These are phyloP conservation scores for Anisognathus igniventris DNA, from an alignment of 2,797 vertebrate genomes.

Conservation along the genomic window DNA sequence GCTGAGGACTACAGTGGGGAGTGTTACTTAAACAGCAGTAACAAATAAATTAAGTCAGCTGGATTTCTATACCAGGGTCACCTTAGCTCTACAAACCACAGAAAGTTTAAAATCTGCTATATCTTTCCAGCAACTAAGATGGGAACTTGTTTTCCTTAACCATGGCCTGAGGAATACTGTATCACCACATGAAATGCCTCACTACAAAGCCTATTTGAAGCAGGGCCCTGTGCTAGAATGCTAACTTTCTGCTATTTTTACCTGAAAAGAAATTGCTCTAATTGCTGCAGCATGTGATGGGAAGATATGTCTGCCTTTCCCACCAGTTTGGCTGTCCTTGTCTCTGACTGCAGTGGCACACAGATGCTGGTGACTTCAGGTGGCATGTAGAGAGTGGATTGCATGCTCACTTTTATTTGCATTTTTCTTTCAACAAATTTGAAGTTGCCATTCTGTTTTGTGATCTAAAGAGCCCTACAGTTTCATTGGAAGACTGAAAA, in stretches of 20 bases:
- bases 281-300: neutral
- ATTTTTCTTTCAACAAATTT: neutral
- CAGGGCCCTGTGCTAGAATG: neutral
- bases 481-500: neutral
- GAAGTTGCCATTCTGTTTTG: neutral
- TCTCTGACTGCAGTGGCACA: neutral
- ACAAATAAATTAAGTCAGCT: conserved; percentile 17
- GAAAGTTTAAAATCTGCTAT: neutral
- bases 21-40: neutral
- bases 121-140: neutral
- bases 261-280: neutral
- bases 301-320: neutral
- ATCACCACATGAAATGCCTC: neutral
- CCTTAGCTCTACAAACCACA: neutral
- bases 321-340: neutral
- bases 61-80: conserved; percentile 13
- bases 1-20: neutral
- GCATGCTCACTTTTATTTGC: neutral
- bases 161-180: neutral
- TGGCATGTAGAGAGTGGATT: neutral
- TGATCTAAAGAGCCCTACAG: neutral
- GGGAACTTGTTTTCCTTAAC: neutral
- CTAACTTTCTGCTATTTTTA: neutral
- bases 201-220: neutral
- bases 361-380: neutral